Base-by-base conservation (phyloP, 92 coral and sea anemone genomes). In the Zoanthus sansibaricus region DNA sequence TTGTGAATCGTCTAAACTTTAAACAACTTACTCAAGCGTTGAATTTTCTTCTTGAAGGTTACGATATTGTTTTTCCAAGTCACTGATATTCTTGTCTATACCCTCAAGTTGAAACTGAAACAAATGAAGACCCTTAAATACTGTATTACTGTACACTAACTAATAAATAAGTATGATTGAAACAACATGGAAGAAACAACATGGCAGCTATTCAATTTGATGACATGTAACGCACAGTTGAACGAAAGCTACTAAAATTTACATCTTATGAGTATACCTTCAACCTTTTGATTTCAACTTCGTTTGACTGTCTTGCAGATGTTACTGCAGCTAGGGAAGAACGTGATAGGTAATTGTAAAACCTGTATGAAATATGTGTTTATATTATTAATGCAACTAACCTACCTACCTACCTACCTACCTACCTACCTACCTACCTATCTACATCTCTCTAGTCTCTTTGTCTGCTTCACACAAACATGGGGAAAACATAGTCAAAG, bases 291-390 rank as follows among this genome's bases (percentile, higher is more conserved):
- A 92, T 95, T 90, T 93, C 98, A 58, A 97, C 93, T 88, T 97
- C 99, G 89, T 97, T 97, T 21, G 99, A 97, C 47, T 93, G 95
- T 55, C 99, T 91, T 61, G 99, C 99, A 67, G 99, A 95, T 70
- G 90, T 79, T 17, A 97, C 98, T 20, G 99, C 99, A 82, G 85
- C 99, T 97, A 42, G 16, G 18, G 46, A 78, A 75, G 46, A 71
- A 25, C 55, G 9, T 37, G 32, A 10, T 25, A 20, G 14, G 12
- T 66, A 18, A 71, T 16, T 45, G 48, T 25, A n/a, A 72, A 17
- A 30, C 25, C 33, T 13, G 44, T 49, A 1, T 14, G 2, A 76
- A 61, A 62, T 31, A 37, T 31, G 66, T 59, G 20, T 17, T 59
- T 48, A 48, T 6, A 7, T 33, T 52, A 21, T 42, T 49, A 49